Evolutionary conservation across 2,888 invertebrate genomes (phyloP).

Genomic region (Dasypogon diadema): DNA sequence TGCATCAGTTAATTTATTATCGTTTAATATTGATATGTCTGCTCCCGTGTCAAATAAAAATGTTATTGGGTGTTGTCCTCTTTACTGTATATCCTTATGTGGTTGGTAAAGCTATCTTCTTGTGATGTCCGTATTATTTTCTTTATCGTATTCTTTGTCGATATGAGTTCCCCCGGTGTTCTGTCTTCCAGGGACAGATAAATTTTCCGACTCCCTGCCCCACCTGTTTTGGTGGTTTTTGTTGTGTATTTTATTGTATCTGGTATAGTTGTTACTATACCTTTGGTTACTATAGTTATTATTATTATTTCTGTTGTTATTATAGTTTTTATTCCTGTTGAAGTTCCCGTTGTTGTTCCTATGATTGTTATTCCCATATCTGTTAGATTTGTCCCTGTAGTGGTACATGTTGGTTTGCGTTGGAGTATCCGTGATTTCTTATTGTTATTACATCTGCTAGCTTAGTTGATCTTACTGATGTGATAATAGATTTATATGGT

Average conservation of each 20-base stretch:
- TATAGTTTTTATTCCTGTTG: not conserved
- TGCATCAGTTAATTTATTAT: no score
- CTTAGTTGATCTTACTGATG: not conserved
- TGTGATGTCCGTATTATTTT: not conserved
- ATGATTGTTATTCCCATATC: not conserved
- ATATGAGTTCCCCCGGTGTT: not conserved
- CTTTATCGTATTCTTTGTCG: not conserved
- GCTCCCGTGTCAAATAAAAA: slow-evolving; percentile 22
- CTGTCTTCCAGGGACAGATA: not conserved
- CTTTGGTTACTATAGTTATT: not conserved
- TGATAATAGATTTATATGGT: not conserved
- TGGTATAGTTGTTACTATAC: no score
- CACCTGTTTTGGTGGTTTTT: no score
- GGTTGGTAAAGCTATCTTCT: not conserved
- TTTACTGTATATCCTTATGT: not conserved
- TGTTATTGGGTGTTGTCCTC: not conserved
- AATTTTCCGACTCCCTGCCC: not conserved
- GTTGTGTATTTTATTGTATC: no score
- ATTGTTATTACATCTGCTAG: not conserved
- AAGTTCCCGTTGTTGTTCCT: not conserved
- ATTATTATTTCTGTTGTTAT: not conserved
- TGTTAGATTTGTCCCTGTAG: not conserved
- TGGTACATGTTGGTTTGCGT: not conserved
- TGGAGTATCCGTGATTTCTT: not conserved
- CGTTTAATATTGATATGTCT: slow-evolving; percentile 11